These are phyloP conservation scores for Edolisoma coerulescens DNA, from an alignment of 2,113 vertebrate genomes.

Conservation along the genomic window DNA sequence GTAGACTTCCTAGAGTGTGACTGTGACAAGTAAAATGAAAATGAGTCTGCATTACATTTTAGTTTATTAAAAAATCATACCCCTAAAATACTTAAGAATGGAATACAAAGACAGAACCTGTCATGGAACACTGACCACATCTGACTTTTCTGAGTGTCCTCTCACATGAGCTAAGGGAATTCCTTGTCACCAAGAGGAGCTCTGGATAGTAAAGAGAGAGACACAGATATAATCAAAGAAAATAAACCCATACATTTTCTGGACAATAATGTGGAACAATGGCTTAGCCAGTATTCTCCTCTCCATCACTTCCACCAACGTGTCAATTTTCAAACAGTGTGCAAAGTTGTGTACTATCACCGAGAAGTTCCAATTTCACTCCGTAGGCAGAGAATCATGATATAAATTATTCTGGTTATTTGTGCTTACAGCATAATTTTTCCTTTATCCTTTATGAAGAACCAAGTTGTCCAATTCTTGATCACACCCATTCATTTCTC, in stretches of 20 bases:
- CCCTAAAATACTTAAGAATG: not conserved
- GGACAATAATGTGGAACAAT: not conserved
- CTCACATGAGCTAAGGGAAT: not conserved
- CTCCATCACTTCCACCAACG: not conserved
- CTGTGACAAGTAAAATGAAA: not conserved
- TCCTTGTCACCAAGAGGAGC: not conserved
- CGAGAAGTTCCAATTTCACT: not conserved
- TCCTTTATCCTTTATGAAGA: not conserved
- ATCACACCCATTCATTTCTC: not conserved
- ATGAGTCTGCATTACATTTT: not conserved
- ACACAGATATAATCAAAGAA: not conserved
- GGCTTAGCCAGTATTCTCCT: not conserved
- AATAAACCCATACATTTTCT: accelerated
- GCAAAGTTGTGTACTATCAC: not conserved
- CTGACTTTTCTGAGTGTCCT: not conserved
- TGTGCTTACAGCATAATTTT: not conserved
- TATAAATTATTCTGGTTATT: not conserved
- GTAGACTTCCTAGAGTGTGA: not conserved
- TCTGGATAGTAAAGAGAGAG: not conserved
- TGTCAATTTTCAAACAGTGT: not conserved
- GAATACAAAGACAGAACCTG: not conserved
- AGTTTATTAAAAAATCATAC: not conserved
- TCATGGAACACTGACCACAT: not conserved
- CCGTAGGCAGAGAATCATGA: not conserved
- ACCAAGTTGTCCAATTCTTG: not conserved